A percentile compares a stretch with the other conserved stretches of the same genome.
These are phyloP conservation scores for Lasius platythorax DNA, from an alignment of 2,888 invertebrate species.

Conservation along the genomic window DNA sequence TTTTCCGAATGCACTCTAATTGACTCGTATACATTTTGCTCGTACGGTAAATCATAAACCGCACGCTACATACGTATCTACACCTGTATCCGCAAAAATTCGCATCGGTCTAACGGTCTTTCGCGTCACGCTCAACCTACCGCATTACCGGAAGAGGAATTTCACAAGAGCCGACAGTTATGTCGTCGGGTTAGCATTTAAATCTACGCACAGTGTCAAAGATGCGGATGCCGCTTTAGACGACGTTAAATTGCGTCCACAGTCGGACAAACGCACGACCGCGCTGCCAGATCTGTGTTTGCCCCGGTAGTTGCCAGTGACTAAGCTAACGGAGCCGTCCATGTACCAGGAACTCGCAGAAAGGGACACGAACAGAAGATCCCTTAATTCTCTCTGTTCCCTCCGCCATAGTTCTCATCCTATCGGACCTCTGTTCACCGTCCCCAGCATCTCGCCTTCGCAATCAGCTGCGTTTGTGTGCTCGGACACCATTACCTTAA, in stretches of 20 bases:
- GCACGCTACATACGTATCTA: neutral
- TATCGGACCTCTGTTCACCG: neutral
- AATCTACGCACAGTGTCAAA: slow-evolving; percentile 39
- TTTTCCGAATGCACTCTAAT: slow-evolving; percentile 35
- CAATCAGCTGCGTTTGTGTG: slow-evolving; percentile 65
- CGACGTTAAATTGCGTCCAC: slow-evolving; percentile 69
- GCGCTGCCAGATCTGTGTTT: slow-evolving; percentile 64
- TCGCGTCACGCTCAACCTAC: slow-evolving; percentile 12
- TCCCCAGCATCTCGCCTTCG: slow-evolving; percentile 44
- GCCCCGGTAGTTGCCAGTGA: slow-evolving; percentile 68
- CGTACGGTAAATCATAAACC: slow-evolving; percentile 31
- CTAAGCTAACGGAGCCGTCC: slow-evolving; percentile 70
- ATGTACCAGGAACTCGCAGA: slow-evolving; percentile 70
- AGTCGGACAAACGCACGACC: slow-evolving; percentile 69
- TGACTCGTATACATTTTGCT: slow-evolving; percentile 40
- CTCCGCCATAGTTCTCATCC: slow-evolving; percentile 12
- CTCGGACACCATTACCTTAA: slow-evolving; percentile 58
- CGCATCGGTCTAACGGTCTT: slow-evolving; percentile 17
- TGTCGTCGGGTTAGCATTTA: slow-evolving; percentile 13
- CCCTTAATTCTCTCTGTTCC: slow-evolving; percentile 58
- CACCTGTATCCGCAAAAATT: slow-evolving; percentile 8
- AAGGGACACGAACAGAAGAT: slow-evolving; percentile 71
- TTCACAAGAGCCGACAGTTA: slow-evolving; percentile 17
- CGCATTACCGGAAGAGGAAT: slow-evolving; percentile 25
- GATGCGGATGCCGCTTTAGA: slow-evolving; percentile 58